A percentile compares a stretch with the other conserved stretches of the same genome.
Conservation (phyloP, 1,140 invertebrate species). For the Dendrolimus kikuchii region DNA sequence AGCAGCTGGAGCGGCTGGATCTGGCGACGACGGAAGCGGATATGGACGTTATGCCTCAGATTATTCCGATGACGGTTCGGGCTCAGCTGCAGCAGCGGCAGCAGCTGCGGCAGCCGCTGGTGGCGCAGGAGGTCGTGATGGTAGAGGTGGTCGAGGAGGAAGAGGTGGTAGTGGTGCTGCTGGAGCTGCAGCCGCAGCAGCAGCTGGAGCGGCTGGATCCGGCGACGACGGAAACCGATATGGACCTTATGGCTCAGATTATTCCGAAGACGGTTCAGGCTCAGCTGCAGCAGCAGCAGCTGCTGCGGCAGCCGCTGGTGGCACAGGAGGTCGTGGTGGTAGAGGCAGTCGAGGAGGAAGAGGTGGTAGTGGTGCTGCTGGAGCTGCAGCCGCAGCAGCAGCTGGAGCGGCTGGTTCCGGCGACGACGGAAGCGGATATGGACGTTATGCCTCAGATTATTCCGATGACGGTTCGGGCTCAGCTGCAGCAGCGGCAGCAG, state of each 20-base stretch:
- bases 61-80: background rate
- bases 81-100: constrained; percentile 8
- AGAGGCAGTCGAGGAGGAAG: background rate
- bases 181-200: constrained; percentile 9
- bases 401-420: constrained; percentile 5
- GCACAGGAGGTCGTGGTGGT: too few relatives aligned
- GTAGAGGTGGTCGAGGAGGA: too few relatives aligned
- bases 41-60: background rate
- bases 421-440: background rate
- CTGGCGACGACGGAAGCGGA: background rate
- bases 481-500: constrained; percentile 10
- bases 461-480: constrained; percentile 4
- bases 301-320: too few relatives aligned
- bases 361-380: background rate
- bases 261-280: constrained; percentile 1
- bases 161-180: too few relatives aligned
- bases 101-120: constrained; percentile 10
- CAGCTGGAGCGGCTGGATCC: constrained; percentile 8
- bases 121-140: constrained; percentile 4
- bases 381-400: constrained; percentile 4
- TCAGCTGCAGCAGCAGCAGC: background rate
- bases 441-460: background rate
- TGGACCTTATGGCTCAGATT: constrained; percentile 9
- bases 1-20: background rate
- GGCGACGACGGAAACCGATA: background rate